Evolutionary conservation across 2,797 vertebrate species (phyloP), one percentile per base, ranked within the genome.

Genomic region (Oreochromis grahami): DNA sequence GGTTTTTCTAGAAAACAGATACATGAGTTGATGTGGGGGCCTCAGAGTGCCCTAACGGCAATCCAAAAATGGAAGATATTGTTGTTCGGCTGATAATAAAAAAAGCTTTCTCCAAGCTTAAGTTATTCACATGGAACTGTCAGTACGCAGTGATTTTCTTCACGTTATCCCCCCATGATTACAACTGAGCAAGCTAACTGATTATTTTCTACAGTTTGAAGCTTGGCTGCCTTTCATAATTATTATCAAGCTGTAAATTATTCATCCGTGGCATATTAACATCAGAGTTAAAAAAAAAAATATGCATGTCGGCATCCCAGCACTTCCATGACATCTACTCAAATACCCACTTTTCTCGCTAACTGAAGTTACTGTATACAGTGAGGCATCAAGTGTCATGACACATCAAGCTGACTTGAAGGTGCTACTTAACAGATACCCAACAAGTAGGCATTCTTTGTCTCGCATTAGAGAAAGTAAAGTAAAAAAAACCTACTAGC

Each of bases 141-240:
- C 70, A 84, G 77, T 77, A 79, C 74, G 76, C 65, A 60, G 24
- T 50, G 58, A 58, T 86, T 78, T 21, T 45, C 52, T 50, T 78
- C 26, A 56, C 53, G 53, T 43, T 86, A 79, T 81, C 76, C 55
- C 76, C n/a, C 41, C 36, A 53, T 77, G 65, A 84, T 60, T 77
- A 76, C 29, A 74, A 74, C 76, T 63, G 41, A 80, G 63, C 45
- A 63, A 65, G 55, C 78, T 53, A 76, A 83, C 45, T 19, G 43
- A 86, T 88, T 6, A 72, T 84, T 87, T 80, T 81, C 78, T 82
- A 24, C 48, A 14, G 29, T 83, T 84, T 77, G 32, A 70, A 82
- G 24, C 58, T 34, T 50, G 32, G 53, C 53, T 86, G 53, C 55
- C 48, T 85, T 24, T 32, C 65, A 58, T 82, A 70, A 86, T 85